Evolutionary conservation across 92 coral and sea anemone genomes (phyloP).

Genomic region (Palythoa caribaeorum): DNA sequence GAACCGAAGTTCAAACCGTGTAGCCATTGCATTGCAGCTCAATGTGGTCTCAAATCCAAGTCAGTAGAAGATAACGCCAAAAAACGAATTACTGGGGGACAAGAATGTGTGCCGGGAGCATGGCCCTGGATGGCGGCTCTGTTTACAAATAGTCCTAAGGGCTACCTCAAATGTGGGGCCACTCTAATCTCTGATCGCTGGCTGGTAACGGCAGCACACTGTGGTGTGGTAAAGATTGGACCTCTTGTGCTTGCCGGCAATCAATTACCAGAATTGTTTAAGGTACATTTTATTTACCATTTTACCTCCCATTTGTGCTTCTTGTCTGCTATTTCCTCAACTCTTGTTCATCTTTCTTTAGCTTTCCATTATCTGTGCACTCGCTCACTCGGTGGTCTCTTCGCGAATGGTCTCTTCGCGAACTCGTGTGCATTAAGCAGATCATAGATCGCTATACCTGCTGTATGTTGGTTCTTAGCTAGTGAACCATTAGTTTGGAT

Average conservation of each 20-base stretch:
- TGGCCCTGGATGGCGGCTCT: slow-evolving; percentile 99
- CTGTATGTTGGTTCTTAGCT: too few species aligned
- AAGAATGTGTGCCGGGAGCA: slow-evolving; percentile 82
- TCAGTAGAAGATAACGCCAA: slow-evolving; percentile 62
- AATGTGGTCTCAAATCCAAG: slow-evolving; percentile 69
- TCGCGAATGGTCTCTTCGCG: too few species aligned
- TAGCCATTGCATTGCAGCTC: slow-evolving; percentile 12
- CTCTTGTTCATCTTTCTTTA: background rate
- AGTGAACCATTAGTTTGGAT: too few species aligned
- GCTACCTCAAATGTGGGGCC: slow-evolving; percentile 97
- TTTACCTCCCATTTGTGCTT: background rate
- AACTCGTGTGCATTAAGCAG: too few species aligned
- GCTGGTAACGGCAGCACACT: slow-evolving; percentile 95
- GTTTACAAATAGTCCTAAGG: slow-evolving; percentile 75
- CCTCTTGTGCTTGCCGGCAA: slow-evolving; percentile 68
- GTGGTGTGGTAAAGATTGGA: slow-evolving; percentile 71
- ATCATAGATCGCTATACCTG: too few species aligned
- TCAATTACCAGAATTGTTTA: slow-evolving; percentile 69
- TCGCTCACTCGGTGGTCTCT: too few species aligned
- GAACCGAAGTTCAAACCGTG: background rate
- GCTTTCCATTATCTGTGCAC: background rate
- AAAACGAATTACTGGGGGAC: slow-evolving; percentile 90
- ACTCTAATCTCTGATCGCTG: slow-evolving; percentile 88
- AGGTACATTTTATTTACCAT: slow-evolving; percentile 40
- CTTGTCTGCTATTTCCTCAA: background rate